A percentile compares a stretch with the other conserved stretches of the same genome.
phyloP scores from a whole-genome alignment of 2,888 invertebrate genomes.

The Tortricodes alternella region DNA sequence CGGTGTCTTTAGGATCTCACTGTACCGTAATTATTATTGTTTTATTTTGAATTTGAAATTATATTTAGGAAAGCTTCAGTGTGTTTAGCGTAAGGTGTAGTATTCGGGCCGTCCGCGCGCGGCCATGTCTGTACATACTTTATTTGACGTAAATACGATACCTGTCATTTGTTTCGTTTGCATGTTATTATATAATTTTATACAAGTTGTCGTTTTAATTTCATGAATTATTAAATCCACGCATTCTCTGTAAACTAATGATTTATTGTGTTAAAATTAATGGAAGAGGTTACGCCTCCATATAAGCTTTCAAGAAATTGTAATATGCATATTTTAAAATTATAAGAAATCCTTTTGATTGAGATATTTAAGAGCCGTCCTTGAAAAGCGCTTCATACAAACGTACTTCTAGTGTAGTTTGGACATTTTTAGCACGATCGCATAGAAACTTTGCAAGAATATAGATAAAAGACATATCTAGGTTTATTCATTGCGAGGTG shows the following conservation, averaged over 20 bases:
- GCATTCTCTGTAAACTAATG: slow-evolving; percentile 1
- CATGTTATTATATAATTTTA: slow-evolving; percentile 41
- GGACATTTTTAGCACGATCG: too few relatives aligned
- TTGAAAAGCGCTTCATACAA: too few relatives aligned
- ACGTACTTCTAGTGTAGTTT: too few relatives aligned
- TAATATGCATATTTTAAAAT: too few relatives aligned
- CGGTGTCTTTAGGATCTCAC: too few relatives aligned
- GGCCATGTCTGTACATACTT: slow-evolving; percentile 22
- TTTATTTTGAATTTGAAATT: slow-evolving; percentile 6
- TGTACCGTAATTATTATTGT: slow-evolving; percentile 1
- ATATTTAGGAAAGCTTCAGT: neutral
- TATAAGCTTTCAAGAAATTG: too few relatives aligned
- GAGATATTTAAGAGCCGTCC: too few relatives aligned
- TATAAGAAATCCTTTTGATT: too few relatives aligned
- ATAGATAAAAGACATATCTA: too few relatives aligned
- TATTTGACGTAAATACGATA: slow-evolving; percentile 33
- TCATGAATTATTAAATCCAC: neutral
- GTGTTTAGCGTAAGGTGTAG: slow-evolving; percentile 13
- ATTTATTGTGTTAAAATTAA: slow-evolving; percentile 10
- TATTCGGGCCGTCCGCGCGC: slow-evolving; percentile 2
- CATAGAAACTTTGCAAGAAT: too few relatives aligned
- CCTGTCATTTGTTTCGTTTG: slow-evolving; percentile 45
- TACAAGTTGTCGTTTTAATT: slow-evolving; percentile 29
- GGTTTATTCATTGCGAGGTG: too few relatives aligned
- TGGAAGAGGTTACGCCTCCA: neutral